These are phyloP conservation scores for Dendroctonus valens DNA, from an alignment of 1,140 invertebrate genomes.

Conservation along the genomic window DNA sequence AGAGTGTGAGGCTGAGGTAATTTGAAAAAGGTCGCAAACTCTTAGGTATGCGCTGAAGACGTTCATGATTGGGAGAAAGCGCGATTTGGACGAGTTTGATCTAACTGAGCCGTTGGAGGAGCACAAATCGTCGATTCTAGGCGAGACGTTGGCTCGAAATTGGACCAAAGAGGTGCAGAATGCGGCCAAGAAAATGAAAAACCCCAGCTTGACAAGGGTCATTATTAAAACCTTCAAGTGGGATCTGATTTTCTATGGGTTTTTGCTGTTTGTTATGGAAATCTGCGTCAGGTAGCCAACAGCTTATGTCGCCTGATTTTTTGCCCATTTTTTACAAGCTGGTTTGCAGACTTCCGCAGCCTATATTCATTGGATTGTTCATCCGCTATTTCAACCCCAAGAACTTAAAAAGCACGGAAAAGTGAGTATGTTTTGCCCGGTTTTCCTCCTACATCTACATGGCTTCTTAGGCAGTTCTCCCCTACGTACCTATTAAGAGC, in stretches of 20 bases:
- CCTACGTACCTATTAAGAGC: slow-evolving; percentile 39
- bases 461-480: slow-evolving; percentile 23
- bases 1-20: slow-evolving; percentile 8
- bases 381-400: slow-evolving; percentile 41
- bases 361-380: slow-evolving; percentile 43
- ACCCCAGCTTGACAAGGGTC: slow-evolving; percentile 49
- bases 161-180: slow-evolving; percentile 41
- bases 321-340: not conserved
- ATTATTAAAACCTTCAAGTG: slow-evolving; percentile 48
- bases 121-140: slow-evolving; percentile 41
- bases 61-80: slow-evolving; percentile 37
- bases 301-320: slow-evolving; percentile 14
- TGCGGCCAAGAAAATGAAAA: slow-evolving; percentile 30
- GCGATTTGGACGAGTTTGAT: slow-evolving; percentile 42
- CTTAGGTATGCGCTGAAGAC: slow-evolving; percentile 49
- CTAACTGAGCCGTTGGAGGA: slow-evolving; percentile 40
- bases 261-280: slow-evolving; percentile 47
- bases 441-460: not conserved
- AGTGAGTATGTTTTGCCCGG: slow-evolving; percentile 33
- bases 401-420: slow-evolving; percentile 33
- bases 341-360: slow-evolving; percentile 39
- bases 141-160: slow-evolving; percentile 38
- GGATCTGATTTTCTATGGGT: slow-evolving; percentile 47
- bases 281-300: slow-evolving; percentile 41
- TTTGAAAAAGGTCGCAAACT: slow-evolving; percentile 7